phyloP scores from a whole-genome alignment of 2,797 vertebrate genomes.

The Acrossocheilus fasciatus region DNA sequence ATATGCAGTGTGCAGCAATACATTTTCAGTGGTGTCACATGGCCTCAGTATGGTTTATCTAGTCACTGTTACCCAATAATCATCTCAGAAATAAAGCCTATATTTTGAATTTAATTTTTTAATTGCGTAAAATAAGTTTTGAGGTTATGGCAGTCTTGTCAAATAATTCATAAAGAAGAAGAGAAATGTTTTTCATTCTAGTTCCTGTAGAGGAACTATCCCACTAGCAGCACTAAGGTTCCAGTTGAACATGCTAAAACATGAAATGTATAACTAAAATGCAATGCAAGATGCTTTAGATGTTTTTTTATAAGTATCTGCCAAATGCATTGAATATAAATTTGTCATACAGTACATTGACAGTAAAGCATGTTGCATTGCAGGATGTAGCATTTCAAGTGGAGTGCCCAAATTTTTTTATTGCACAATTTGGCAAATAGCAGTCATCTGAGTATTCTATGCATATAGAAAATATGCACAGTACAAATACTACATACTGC shows the following conservation, averaged over 20 bases:
- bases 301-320: background rate
- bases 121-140: background rate
- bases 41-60: background rate
- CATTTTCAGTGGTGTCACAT: background rate
- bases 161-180: background rate
- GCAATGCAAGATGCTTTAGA: background rate
- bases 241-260: background rate
- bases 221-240: background rate
- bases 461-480: background rate
- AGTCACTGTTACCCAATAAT: background rate
- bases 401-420: background rate
- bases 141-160: no score
- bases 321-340: slow-evolving; percentile 23
- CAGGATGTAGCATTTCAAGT: background rate
- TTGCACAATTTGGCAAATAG: background rate
- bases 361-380: background rate
- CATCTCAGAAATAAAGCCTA: background rate
- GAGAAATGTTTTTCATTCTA: background rate
- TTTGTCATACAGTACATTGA: background rate
- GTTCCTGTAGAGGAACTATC: background rate
- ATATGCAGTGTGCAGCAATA: background rate
- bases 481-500: background rate
- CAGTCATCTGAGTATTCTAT: background rate
- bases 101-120: no score
- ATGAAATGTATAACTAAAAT: slow-evolving; percentile 5